A percentile compares a stretch with the other conserved stretches of the same genome.
phyloP scores from a whole-genome alignment of 2,888 invertebrate genomes.

The Erynnis tages region DNA sequence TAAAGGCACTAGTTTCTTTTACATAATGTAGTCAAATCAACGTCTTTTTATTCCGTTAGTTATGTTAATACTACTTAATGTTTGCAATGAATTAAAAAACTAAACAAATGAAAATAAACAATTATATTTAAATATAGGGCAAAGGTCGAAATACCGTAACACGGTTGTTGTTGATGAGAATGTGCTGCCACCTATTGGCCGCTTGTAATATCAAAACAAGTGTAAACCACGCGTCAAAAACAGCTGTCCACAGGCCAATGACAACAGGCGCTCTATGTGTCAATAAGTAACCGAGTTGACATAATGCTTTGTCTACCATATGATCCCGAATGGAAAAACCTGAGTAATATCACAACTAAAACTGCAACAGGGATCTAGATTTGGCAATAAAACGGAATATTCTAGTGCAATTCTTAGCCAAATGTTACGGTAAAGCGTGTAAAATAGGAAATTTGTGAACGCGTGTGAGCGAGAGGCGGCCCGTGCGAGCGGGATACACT shows the following conservation, averaged over 20 bases:
- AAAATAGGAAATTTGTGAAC: slow-evolving; percentile 21
- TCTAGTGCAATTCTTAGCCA: slow-evolving; percentile 17
- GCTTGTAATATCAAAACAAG: slow-evolving; percentile 25
- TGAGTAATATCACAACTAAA: slow-evolving; percentile 29
- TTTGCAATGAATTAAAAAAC: background rate
- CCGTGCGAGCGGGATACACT: slow-evolving; percentile 46
- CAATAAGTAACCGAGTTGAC: slow-evolving; percentile 64
- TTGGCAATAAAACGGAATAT: slow-evolving; percentile 30
- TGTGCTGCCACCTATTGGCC: slow-evolving; percentile 56
- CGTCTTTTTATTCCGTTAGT: background rate
- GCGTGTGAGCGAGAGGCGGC: slow-evolving; percentile 53
- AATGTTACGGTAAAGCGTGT: slow-evolving; percentile 4
- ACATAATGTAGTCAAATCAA: background rate
- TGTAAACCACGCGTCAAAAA: slow-evolving; percentile 60
- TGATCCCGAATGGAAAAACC: slow-evolving; percentile 51
- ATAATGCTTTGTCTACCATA: slow-evolving; percentile 72
- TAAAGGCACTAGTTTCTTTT: background rate
- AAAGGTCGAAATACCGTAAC: background rate
- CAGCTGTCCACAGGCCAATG: slow-evolving; percentile 74
- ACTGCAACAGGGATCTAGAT: slow-evolving; percentile 21
- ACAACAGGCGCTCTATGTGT: slow-evolving; percentile 40
- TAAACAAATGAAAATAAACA: background rate
- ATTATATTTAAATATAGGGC: background rate
- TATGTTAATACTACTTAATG: background rate
- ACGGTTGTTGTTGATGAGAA: slow-evolving; percentile 50